phyloP scores from a whole-genome alignment of 2,888 invertebrate genomes.

The Ochlodes sylvanus region DNA sequence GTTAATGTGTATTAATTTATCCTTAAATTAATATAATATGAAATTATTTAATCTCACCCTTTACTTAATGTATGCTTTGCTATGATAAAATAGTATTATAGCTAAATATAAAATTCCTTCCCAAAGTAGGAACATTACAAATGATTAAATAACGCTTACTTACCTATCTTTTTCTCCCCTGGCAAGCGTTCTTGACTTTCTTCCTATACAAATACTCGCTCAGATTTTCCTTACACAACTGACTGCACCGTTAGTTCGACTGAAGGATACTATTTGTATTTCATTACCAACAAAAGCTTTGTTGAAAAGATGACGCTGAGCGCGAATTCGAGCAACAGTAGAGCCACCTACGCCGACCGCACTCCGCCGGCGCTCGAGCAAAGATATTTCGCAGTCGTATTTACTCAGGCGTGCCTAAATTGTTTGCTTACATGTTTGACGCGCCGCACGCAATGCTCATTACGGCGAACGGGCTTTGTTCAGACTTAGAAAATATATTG shows the following conservation, averaged over 20 bases:
- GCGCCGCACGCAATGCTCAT: slow-evolving; percentile 83
- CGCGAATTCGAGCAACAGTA: slow-evolving; percentile 73
- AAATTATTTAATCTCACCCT: slow-evolving; percentile 12
- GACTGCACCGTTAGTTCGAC: slow-evolving; percentile 67
- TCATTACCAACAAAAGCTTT: slow-evolving; percentile 81
- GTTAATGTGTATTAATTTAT: slow-evolving; percentile 82
- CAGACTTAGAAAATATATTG: slow-evolving; percentile 80
- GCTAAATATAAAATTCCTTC: slow-evolving; percentile 12
- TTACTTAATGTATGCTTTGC: slow-evolving; percentile 31
- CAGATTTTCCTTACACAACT: slow-evolving; percentile 66
- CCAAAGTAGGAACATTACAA: slow-evolving; percentile 23
- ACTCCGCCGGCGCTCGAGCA: slow-evolving; percentile 71
- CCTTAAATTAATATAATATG: slow-evolving; percentile 44
- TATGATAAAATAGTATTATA: slow-evolving; percentile 20
- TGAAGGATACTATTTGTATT: slow-evolving; percentile 79
- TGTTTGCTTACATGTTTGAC: slow-evolving; percentile 85
- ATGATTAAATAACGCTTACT: slow-evolving; percentile 29
- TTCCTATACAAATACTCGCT: slow-evolving; percentile 48
- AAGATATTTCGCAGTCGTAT: slow-evolving; percentile 82
- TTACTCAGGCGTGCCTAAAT: slow-evolving; percentile 84
- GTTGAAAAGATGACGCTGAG: slow-evolving; percentile 78
- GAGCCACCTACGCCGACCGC: slow-evolving; percentile 74
- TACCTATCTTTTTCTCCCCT: slow-evolving; percentile 40
- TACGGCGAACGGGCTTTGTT: slow-evolving; percentile 80
- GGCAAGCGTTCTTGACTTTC: slow-evolving; percentile 46